Evolutionary conservation across 1,140 invertebrate genomes (phyloP).

Genomic region (Cataglyphis hispanica): DNA sequence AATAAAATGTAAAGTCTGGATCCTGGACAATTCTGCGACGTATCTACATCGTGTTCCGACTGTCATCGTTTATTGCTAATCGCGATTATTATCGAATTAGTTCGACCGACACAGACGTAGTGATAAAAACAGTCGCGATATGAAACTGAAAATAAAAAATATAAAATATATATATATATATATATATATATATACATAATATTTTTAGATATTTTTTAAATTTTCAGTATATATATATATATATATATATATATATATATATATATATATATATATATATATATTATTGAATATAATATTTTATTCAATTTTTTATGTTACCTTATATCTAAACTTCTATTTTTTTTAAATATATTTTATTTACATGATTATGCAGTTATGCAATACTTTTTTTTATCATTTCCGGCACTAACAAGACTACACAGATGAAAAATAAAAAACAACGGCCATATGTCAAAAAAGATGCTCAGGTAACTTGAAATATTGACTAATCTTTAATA

Average conservation of each 20-base stretch:
- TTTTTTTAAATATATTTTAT: not conserved
- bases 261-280: not conserved
- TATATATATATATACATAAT: too few species aligned
- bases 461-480: not conserved
- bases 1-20: slow-evolving; percentile 33
- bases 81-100: slow-evolving; percentile 52
- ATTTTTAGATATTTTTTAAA: too few species aligned
- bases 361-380: not conserved
- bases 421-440: too few species aligned
- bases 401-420: not conserved
- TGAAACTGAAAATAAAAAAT: not conserved
- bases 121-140: not conserved
- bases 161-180: not conserved
- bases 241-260: not conserved
- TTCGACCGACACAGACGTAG: not conserved
- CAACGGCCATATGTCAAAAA: too few species aligned
- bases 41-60: not conserved
- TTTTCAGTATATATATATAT: not conserved
- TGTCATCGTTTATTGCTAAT: slow-evolving; percentile 54
- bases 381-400: not conserved
- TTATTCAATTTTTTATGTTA: too few species aligned
- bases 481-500: slow-evolving; percentile 17
- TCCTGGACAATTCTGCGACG: slow-evolving; percentile 31
- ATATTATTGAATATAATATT: too few species aligned
- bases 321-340: too few species aligned